phyloP scores from a whole-genome alignment of 2,113 vertebrate species.

The Gorsachius goisagi region DNA sequence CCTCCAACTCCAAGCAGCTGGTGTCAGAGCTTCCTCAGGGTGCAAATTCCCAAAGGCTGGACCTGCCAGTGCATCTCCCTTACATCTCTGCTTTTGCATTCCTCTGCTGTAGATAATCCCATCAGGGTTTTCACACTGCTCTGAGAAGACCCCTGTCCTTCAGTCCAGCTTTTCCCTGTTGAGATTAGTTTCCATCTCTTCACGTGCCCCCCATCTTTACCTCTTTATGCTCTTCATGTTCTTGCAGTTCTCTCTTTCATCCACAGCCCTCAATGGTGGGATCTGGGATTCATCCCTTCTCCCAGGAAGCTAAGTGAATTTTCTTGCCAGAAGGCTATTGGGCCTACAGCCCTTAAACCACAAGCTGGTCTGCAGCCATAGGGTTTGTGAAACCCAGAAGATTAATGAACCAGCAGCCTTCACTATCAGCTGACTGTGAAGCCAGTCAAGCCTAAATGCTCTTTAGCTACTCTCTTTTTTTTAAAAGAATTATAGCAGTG shows the following conservation, averaged over 20 bases:
- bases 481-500: background rate
- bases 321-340: background rate
- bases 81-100: background rate
- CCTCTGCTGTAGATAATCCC: background rate
- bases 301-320: background rate
- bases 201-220: background rate
- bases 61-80: background rate
- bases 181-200: background rate
- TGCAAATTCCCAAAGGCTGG: background rate
- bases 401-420: background rate
- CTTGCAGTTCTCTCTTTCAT: background rate
- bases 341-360: accelerated
- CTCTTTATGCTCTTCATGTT: background rate
- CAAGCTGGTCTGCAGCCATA: background rate
- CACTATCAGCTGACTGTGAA: background rate
- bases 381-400: background rate
- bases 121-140: background rate
- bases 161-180: background rate
- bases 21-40: background rate
- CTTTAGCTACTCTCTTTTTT: background rate
- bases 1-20: accelerated
- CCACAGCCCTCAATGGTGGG: background rate
- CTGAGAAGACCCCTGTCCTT: background rate
- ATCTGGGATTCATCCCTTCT: background rate
- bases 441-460: background rate